phyloP scores from a whole-genome alignment of 2,113 vertebrate species.

The Microtus oregoni region DNA sequence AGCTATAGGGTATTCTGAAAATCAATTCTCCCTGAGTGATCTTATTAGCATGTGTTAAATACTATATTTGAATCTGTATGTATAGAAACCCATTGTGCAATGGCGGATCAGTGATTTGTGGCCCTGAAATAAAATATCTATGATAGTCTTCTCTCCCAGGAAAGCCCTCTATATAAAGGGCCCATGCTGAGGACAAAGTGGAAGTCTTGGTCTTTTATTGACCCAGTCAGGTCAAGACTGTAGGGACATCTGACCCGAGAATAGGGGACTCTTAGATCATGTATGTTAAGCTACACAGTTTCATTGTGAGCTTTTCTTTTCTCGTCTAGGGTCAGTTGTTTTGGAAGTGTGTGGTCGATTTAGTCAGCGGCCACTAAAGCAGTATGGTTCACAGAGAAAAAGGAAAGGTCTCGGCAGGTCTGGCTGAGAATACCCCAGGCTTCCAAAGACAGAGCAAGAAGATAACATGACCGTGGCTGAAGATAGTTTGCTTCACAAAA shows the following conservation, averaged over 20 bases:
- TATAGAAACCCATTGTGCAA: background rate
- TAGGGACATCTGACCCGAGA: background rate
- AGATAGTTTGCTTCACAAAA: background rate
- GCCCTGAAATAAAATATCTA: background rate
- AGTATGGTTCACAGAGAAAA: background rate
- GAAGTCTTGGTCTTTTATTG: background rate
- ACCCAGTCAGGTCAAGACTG: background rate
- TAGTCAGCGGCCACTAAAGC: background rate
- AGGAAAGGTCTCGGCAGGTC: background rate
- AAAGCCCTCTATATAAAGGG: background rate
- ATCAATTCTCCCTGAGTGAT: slow-evolving; percentile 2
- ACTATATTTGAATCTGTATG: background rate
- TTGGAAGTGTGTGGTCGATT: background rate
- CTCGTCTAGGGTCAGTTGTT: background rate
- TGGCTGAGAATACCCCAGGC: background rate
- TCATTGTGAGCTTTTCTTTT: background rate
- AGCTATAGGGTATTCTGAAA: background rate
- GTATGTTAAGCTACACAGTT: background rate
- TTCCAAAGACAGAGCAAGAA: background rate
- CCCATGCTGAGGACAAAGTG: background rate
- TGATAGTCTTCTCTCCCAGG: background rate
- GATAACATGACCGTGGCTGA: background rate
- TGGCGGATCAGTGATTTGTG: background rate
- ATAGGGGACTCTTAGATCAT: background rate
- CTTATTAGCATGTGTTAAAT: slow-evolving; percentile 17